Percentiles rank a stretch among this genome's conserved stretches.
phyloP scores from a whole-genome alignment of 2,888 invertebrate species.

The Cantharis flavilabris region DNA sequence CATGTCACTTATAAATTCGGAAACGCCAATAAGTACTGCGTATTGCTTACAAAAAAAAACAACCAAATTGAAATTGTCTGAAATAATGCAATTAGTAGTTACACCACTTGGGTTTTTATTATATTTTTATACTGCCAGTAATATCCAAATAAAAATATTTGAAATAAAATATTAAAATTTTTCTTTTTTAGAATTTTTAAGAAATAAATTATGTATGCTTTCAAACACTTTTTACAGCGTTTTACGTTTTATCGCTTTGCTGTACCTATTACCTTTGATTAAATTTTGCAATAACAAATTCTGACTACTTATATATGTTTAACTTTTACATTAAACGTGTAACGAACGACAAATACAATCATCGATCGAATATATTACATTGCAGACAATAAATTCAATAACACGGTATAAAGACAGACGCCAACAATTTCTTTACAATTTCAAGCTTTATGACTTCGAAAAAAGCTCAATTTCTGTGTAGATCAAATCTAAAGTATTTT shows the following conservation, averaged over 20 bases:
- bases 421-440: slow-evolving; percentile 11
- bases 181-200: too few species aligned
- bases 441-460: slow-evolving; percentile 6
- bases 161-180: too few species aligned
- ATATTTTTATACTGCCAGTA: not conserved
- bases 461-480: not conserved
- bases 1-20: slow-evolving; percentile 22
- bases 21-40: not conserved
- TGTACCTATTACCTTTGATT: not conserved
- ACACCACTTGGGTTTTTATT: not conserved
- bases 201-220: not conserved
- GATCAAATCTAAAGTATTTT: not conserved
- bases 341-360: not conserved
- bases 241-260: too few species aligned
- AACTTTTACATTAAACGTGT: not conserved
- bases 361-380: not conserved
- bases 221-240: not conserved
- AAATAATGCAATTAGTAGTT: not conserved
- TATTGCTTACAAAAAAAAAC: not conserved
- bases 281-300: not conserved
- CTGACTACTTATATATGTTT: not conserved
- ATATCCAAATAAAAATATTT: not conserved
- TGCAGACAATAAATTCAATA: not conserved
- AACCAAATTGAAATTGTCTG: not conserved
- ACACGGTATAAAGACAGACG: slow-evolving; percentile 3